Evolutionary conservation across 2,888 invertebrate genomes (phyloP), one percentile per base, ranked within the genome.

Genomic region (Mesodorylaimus sp.): DNA sequence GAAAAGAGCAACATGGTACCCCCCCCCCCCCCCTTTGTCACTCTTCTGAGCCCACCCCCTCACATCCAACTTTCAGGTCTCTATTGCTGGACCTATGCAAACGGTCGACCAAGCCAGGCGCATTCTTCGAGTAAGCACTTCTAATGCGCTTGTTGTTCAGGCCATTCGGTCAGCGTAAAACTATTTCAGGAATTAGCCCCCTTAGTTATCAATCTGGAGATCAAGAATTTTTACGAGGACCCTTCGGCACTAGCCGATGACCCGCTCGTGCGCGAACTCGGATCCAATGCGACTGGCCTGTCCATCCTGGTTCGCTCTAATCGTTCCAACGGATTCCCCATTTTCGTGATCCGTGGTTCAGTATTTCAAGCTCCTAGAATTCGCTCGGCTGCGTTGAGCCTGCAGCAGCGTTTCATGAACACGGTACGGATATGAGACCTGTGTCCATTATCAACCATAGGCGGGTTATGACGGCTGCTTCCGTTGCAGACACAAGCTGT

Each of bases 1-100:
- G 89, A 89, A 70, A 95, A 95, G 72, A 91, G 89, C 66, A 93
- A 95, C 73, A 93, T 93, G 72, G 93, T 93, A 47, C 5, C n/a
- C 21, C 16, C 10, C 16, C 10, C 19, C 19, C 19, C 7, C 23
- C 7, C 10, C 23, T n/a, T 41, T 13, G 19, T 7, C 19, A n/a
- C 7, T 7, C 7, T 41, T n/a, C 7, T n/a, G 7, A 21, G 42
- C 19, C 7, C n/a, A n/a, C n/a, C n/a, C n/a, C n/a, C n/a, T n/a
- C n/a, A n/a, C n/a, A 7, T 44, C 32, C 21, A 7, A 16, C 16
- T 7, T 61, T 19, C 60, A 71, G 69, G 71, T 72, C 7, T 89
- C 89, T 46, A 83, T 93, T 57, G 86, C 91, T 32, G 93, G 93
- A 0, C 84, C 85, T 60, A 79, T 89, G 67, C 79, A 79, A 57